phyloP scores from a whole-genome alignment of 1,140 invertebrate genomes.

The Achatina immaculata region DNA sequence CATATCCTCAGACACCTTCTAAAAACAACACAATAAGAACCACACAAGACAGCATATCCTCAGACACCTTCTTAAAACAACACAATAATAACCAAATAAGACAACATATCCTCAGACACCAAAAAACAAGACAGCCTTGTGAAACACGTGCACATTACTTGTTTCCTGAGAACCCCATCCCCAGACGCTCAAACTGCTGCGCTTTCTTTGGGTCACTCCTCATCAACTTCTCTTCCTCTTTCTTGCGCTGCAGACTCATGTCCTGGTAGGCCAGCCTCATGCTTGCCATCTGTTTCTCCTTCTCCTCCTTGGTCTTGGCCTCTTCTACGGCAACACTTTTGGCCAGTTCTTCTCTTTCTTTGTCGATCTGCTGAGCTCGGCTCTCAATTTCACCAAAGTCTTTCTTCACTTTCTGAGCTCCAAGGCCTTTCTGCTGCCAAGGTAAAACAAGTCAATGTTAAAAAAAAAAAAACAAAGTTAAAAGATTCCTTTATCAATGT shows the following conservation, averaged over 20 bases:
- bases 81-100: too few species aligned
- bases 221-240: conserved; percentile 83
- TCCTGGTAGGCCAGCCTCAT: conserved; percentile 92
- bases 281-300: conserved; percentile 77
- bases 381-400: conserved; percentile 97
- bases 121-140: too few species aligned
- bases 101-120: too few species aligned
- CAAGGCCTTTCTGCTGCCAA: conserved; percentile 85
- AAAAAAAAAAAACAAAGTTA: neutral
- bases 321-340: conserved; percentile 72
- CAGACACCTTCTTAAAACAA: too few species aligned
- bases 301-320: conserved; percentile 73
- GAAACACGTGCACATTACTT: conserved; percentile 74
- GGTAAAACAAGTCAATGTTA: conserved; percentile 24
- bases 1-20: too few species aligned
- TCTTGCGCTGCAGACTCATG: conserved; percentile 82
- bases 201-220: conserved; percentile 88
- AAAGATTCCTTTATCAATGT: too few species aligned
- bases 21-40: too few species aligned
- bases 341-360: conserved; percentile 83
- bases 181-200: conserved; percentile 89
- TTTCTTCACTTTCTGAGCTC: conserved; percentile 91
- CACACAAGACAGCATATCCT: too few species aligned
- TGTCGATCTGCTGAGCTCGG: conserved; percentile 77
- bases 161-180: conserved; percentile 86